These are phyloP conservation scores for Dryocosmus kuriphilus DNA, from an alignment of 2,888 invertebrate genomes.

Conservation along the genomic window DNA sequence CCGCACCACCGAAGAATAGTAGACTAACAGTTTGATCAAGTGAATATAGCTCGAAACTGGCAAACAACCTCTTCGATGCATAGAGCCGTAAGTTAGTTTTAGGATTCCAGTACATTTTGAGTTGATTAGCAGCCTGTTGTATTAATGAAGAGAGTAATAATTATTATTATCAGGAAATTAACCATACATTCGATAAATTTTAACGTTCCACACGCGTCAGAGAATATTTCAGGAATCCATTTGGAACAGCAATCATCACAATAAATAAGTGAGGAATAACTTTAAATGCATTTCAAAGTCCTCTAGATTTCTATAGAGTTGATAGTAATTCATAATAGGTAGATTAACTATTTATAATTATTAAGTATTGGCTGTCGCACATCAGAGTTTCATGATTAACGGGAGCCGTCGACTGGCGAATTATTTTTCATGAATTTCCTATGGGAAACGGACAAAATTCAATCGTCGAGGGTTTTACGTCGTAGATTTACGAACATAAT, in stretches of 20 bases:
- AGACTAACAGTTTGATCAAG: constrained; percentile 1
- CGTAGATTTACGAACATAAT: background rate
- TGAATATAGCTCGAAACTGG: background rate
- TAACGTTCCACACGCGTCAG: constrained; percentile 44
- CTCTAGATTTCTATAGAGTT: constrained; percentile 39
- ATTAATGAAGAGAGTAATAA: constrained; percentile 42
- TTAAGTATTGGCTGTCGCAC: constrained; percentile 60
- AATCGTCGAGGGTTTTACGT: background rate
- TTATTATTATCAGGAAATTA: constrained; percentile 42
- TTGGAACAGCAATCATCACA: constrained; percentile 61
- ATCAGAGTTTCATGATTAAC: constrained; percentile 23
- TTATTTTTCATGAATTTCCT: background rate
- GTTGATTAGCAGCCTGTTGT: background rate
- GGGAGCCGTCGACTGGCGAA: background rate
- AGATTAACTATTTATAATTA: constrained; percentile 54
- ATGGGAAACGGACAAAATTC: background rate
- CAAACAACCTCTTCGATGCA: background rate
- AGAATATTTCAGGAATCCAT: constrained; percentile 54
- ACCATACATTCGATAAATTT: constrained; percentile 30
- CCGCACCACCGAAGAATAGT: constrained; percentile 20
- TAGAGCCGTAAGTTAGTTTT: constrained; percentile 21
- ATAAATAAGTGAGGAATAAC: constrained; percentile 58
- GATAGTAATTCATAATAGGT: constrained; percentile 47
- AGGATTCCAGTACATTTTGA: constrained; percentile 31
- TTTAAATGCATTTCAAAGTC: constrained; percentile 54